Conservation (phyloP, 2,113 vertebrate genomes). For the Sebastes schlegelii region DNA sequence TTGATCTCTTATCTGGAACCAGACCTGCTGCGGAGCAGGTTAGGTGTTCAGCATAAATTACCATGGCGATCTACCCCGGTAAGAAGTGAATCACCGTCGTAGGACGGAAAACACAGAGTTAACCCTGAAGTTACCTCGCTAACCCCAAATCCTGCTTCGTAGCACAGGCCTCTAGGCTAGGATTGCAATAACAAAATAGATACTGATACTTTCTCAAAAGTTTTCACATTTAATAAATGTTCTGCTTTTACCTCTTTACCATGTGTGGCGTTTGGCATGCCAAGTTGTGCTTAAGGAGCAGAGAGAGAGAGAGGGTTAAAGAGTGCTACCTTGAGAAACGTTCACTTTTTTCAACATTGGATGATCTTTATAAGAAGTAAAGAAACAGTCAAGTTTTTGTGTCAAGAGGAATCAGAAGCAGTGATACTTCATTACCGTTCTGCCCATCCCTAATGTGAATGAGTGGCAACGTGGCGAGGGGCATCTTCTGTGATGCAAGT, state of each 20-base stretch:
- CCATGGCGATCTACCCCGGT: too few relatives aligned
- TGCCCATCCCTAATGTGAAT: background rate
- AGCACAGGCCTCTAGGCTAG: too few relatives aligned
- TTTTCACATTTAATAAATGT: background rate
- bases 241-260: background rate
- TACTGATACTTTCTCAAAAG: too few relatives aligned
- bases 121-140: too few relatives aligned
- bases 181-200: too few relatives aligned
- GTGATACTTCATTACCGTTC: constrained; percentile 4
- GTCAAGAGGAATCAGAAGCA: constrained; percentile 21
- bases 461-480: background rate
- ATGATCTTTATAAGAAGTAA: constrained; percentile 12
- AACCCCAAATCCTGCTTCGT: too few relatives aligned
- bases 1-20: too few relatives aligned
- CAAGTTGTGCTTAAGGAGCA: background rate
- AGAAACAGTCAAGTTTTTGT: constrained; percentile 2
- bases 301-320: background rate
- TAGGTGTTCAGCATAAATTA: too few relatives aligned
- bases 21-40: too few relatives aligned
- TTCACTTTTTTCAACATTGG: constrained; percentile 10
- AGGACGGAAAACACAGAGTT: too few relatives aligned
- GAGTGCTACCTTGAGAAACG: background rate
- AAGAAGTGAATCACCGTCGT: too few relatives aligned
- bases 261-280: background rate
- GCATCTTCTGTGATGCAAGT: background rate